These are phyloP conservation scores for Drosophila nasuta DNA, from an alignment of 1,140 invertebrate species.

Conservation along the genomic window DNA sequence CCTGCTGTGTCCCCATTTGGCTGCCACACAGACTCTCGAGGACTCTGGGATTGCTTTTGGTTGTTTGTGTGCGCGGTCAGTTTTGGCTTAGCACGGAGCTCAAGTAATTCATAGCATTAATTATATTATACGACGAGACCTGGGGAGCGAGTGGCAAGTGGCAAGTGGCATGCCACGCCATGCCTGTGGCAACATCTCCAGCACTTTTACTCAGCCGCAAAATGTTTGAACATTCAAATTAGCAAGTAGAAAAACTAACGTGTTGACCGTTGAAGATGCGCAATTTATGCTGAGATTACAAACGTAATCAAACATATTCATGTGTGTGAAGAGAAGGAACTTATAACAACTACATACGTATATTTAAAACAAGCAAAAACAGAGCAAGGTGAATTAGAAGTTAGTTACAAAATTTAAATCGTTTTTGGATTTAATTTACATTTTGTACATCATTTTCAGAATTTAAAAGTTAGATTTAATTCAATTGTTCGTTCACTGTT, in stretches of 20 bases:
- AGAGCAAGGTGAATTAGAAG: too few species aligned
- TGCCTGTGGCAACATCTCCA: background rate
- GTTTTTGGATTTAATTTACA: too few species aligned
- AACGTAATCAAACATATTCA: too few species aligned
- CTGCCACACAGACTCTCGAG: slow-evolving; percentile 6
- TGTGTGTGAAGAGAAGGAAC: too few species aligned
- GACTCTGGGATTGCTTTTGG: background rate
- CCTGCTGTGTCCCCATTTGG: slow-evolving; percentile 17
- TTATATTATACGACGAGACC: slow-evolving; percentile 67
- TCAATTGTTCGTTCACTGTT: too few species aligned
- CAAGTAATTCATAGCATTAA: slow-evolving; percentile 81
- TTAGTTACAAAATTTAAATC: too few species aligned
- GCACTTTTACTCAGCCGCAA: slow-evolving; percentile 12
- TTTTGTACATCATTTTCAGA: too few species aligned
- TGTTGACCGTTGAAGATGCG: background rate
- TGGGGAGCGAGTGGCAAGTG: background rate
- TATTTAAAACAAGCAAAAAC: too few species aligned
- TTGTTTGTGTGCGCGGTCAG: slow-evolving; percentile 35
- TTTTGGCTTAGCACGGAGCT: slow-evolving; percentile 48
- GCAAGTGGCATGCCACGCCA: background rate
- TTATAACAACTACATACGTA: too few species aligned
- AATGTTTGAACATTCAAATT: slow-evolving; percentile 17
- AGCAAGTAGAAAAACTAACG: background rate
- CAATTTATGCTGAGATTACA: too few species aligned
- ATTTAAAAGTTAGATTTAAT: too few species aligned